Percentiles rank a stretch among this genome's conserved stretches.
Evolutionary conservation across 2,797 vertebrate genomes (phyloP).

Genomic region (Pseudochirops corinnae): DNA sequence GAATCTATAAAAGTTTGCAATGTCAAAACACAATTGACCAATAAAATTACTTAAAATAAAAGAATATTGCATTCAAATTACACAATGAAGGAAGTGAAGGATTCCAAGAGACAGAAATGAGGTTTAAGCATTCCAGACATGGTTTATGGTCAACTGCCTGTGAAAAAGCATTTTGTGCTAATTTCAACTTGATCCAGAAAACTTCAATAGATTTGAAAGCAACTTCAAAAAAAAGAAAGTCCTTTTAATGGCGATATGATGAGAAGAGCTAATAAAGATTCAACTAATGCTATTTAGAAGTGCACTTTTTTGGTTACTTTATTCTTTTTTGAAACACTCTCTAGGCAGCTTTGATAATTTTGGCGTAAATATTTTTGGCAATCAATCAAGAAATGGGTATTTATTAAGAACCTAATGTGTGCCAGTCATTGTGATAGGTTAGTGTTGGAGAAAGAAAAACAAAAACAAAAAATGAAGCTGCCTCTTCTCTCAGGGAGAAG

Average conservation of each 20-base stretch:
- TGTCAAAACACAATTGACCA: not conserved
- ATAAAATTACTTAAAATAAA: not conserved
- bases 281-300: not conserved
- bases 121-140: not conserved
- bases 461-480: not conserved
- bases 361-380: not conserved
- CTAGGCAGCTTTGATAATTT: not conserved
- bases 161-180: not conserved
- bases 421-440: not conserved
- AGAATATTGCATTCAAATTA: not conserved
- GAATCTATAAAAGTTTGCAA: not conserved
- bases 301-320: not conserved
- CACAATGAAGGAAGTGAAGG: not conserved
- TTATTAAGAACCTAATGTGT: not conserved
- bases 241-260: not conserved
- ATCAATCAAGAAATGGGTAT: not conserved
- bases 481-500: not conserved
- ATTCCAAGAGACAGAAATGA: not conserved
- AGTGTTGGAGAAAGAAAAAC: not conserved
- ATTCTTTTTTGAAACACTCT: not conserved
- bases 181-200: not conserved
- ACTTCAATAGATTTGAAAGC: not conserved
- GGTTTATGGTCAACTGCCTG: not conserved
- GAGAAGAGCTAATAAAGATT: not conserved
- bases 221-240: not conserved